Evolutionary conservation across 2,888 invertebrate genomes (phyloP).

Genomic region (Calameuta filiformis): DNA sequence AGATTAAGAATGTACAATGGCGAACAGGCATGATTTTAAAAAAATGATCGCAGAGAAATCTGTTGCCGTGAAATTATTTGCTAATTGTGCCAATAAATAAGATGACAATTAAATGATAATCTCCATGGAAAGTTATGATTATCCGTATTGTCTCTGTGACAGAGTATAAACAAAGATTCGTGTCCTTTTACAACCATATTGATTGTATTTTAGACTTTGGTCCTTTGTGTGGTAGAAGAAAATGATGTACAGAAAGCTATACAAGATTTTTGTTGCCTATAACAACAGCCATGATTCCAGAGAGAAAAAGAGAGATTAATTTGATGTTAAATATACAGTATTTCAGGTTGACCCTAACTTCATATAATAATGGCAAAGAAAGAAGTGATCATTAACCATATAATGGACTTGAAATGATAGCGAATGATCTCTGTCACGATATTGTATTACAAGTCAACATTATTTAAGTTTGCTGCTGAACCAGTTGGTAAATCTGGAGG

Average conservation of each 20-base stretch:
- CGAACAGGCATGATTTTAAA: neutral
- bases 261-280: neutral
- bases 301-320: neutral
- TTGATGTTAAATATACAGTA: neutral
- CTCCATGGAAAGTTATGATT: neutral
- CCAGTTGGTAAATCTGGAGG: slow-evolving; percentile 76
- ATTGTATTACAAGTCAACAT: slow-evolving; percentile 75
- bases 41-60: neutral
- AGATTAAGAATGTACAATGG: neutral
- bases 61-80: neutral
- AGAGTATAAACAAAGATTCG: neutral
- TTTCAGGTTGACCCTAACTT: neutral
- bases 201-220: neutral
- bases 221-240: neutral
- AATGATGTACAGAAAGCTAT: neutral
- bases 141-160: neutral
- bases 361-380: neutral
- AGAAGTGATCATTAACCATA: neutral
- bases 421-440: neutral
- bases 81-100: neutral
- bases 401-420: too few species aligned
- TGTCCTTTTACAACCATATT: neutral
- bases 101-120: neutral
- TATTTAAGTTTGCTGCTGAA: slow-evolving; percentile 82
- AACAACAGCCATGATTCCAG: neutral